These are phyloP conservation scores for Podargus strigoides DNA, from an alignment of 2,797 vertebrate genomes.

Conservation along the genomic window DNA sequence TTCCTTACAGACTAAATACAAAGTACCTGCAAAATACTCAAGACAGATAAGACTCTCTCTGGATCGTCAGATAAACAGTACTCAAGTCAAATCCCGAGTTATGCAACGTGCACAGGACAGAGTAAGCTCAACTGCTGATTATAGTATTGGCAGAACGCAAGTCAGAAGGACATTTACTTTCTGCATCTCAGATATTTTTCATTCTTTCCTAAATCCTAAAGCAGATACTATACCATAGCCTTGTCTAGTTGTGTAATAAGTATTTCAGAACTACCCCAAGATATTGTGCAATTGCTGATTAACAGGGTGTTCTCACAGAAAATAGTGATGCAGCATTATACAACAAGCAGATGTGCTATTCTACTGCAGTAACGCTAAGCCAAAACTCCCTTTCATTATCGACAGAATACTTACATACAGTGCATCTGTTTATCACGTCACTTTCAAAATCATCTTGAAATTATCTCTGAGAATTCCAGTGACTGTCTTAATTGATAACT, in stretches of 20 bases:
- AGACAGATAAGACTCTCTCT: not conserved
- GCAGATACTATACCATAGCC: not conserved
- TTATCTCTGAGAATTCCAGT: not conserved
- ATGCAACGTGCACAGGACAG: not conserved
- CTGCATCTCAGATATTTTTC: not conserved
- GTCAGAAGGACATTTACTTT: not conserved
- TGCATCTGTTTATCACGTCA: not conserved
- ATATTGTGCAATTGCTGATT: not conserved
- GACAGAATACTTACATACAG: not conserved
- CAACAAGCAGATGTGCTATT: not conserved
- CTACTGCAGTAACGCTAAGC: not conserved
- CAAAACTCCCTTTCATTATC: not conserved
- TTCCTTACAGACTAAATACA: not conserved
- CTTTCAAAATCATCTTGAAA: not conserved
- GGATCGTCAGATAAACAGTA: not conserved
- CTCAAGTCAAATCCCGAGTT: not conserved
- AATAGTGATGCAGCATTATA: not conserved
- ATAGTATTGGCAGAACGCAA: not conserved
- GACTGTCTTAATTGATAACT: not conserved
- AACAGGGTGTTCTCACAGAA: not conserved
- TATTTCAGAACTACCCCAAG: not conserved
- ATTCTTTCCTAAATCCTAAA: not conserved
- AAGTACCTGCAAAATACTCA: not conserved
- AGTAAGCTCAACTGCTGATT: not conserved
- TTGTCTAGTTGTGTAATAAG: not conserved